Percentiles rank a stretch among this genome's conserved stretches.
These are phyloP conservation scores for Loripinus fragilis DNA, from an alignment of 2,888 invertebrate species.

Conservation along the genomic window DNA sequence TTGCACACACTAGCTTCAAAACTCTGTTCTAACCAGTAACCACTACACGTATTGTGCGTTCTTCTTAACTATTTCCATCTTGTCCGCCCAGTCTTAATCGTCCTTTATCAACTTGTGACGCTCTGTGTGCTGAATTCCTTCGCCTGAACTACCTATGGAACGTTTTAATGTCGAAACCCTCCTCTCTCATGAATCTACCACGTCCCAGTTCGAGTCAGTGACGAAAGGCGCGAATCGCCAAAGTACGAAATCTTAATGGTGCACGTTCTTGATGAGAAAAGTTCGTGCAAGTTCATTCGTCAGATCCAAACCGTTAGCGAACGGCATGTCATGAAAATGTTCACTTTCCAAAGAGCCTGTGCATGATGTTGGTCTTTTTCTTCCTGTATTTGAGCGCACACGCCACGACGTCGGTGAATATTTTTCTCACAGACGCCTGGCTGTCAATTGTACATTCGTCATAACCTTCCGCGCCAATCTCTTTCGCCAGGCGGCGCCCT, in stretches of 20 bases:
- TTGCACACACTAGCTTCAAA: too few relatives aligned
- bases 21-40: too few relatives aligned
- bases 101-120: too few relatives aligned
- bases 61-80: too few relatives aligned
- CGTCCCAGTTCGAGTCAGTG: neutral
- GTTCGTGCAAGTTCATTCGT: neutral
- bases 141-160: too few relatives aligned
- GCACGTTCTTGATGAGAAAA: neutral
- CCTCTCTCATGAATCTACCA: too few relatives aligned
- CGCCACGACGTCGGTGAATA: slow-evolving; percentile 70
- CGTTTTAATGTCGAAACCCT: too few relatives aligned
- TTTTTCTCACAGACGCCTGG: slow-evolving; percentile 60
- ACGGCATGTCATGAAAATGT: slow-evolving; percentile 15
- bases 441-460: slow-evolving; percentile 69
- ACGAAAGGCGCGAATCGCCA: neutral
- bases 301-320: slow-evolving; percentile 1
- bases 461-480: slow-evolving; percentile 69
- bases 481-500: slow-evolving; percentile 64
- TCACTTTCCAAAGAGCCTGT: slow-evolving; percentile 63
- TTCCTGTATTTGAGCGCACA: slow-evolving; percentile 70
- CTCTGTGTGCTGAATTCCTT: too few relatives aligned
- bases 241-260: neutral
- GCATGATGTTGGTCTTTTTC: slow-evolving; percentile 63
- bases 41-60: too few relatives aligned
- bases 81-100: too few relatives aligned